Evolutionary conservation across 2,797 vertebrate genomes (phyloP).

Genomic region (Platyrinchus mystaceus): DNA sequence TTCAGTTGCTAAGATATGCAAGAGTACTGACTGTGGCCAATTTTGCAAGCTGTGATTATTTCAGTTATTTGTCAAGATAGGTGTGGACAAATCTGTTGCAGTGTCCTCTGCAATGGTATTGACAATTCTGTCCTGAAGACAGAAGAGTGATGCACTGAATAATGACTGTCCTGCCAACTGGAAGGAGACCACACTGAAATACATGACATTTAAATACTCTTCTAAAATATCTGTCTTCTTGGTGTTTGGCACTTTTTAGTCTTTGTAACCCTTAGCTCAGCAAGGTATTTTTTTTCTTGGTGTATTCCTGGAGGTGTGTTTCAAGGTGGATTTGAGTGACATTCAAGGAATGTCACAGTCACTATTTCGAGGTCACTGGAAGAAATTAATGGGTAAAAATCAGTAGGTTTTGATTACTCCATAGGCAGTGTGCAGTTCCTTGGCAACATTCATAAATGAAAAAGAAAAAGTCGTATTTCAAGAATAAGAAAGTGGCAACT

Average conservation of each 20-base stretch:
- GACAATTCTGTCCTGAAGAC: neutral
- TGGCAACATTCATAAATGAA: neutral
- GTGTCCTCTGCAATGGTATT: conserved; percentile 22
- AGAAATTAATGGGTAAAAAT: neutral
- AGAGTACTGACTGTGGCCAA: conserved; percentile 62
- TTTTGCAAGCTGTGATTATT: conserved; percentile 76
- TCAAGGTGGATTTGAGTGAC: neutral
- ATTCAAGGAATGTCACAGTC: neutral
- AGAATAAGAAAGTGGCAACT: neutral
- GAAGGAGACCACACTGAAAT: neutral
- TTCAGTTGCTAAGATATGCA: conserved; percentile 67
- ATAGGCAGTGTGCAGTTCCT: neutral
- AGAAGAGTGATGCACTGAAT: neutral
- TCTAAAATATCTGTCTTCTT: neutral
- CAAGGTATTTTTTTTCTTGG: neutral
- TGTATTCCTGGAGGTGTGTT: neutral
- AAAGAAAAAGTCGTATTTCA: neutral
- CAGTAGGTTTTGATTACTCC: neutral
- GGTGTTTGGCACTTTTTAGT: neutral
- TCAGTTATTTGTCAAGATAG: conserved; percentile 77
- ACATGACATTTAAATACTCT: neutral
- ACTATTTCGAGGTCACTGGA: neutral
- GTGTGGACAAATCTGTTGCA: conserved; percentile 41
- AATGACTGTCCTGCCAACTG: neutral
- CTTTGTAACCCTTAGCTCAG: neutral